A percentile compares a stretch with the other conserved stretches of the same genome.
These are phyloP conservation scores for Leptopterna dolabrata DNA, from an alignment of 2,888 invertebrate species.

Conservation along the genomic window DNA sequence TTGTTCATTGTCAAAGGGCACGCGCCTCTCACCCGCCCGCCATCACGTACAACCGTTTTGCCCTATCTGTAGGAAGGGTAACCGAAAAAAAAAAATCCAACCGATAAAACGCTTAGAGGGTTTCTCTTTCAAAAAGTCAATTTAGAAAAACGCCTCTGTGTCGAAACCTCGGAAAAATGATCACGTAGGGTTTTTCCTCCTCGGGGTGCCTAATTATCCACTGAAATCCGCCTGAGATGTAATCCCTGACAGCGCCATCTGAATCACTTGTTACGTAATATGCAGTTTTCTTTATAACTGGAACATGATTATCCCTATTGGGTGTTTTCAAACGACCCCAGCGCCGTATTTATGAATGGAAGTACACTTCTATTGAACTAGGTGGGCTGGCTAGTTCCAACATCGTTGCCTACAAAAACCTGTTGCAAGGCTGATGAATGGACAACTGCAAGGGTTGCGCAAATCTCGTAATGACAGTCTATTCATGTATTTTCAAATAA, in stretches of 20 bases:
- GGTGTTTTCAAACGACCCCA: background rate
- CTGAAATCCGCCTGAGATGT: background rate
- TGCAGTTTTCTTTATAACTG: background rate
- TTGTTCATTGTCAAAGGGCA: background rate
- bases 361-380: no score
- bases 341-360: no score
- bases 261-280: background rate
- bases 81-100: background rate
- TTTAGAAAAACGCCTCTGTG: background rate
- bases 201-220: background rate
- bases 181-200: background rate
- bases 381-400: no score
- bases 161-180: background rate
- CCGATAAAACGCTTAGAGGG: background rate
- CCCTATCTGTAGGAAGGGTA: background rate
- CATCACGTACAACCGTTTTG: background rate
- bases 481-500: background rate
- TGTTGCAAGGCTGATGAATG: background rate
- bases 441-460: background rate
- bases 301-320: background rate
- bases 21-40: background rate
- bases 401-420: background rate
- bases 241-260: background rate
- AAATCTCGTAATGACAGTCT: background rate
- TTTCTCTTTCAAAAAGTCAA: background rate